A percentile compares a stretch with the other conserved stretches of the same genome.
Conservation (phyloP, 2,888 invertebrate genomes). For the Nomada fucata region DNA sequence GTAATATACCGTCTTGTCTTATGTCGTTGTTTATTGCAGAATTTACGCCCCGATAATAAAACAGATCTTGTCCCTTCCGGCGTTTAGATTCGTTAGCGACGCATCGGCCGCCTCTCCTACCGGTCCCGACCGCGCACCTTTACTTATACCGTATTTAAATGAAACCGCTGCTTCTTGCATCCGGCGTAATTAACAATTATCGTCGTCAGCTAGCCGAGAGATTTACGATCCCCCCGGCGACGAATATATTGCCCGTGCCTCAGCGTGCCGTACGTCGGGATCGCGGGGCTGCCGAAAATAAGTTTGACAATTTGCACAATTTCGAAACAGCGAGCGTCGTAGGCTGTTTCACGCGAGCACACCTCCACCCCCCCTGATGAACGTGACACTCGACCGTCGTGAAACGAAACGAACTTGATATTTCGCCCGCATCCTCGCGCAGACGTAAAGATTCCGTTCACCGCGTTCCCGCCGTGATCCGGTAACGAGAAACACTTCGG, state of each 20-base stretch:
- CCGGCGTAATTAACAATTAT: slow-evolving; percentile 56
- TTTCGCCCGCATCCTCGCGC: slow-evolving; percentile 76
- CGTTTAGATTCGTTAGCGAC: slow-evolving; percentile 60
- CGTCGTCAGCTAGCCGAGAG: slow-evolving; percentile 27
- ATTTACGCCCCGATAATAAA: slow-evolving; percentile 56
- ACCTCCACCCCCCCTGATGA: background rate
- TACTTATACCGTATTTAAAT: slow-evolving; percentile 39
- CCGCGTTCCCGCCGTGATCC: slow-evolving; percentile 52
- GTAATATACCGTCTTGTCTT: slow-evolving; percentile 46
- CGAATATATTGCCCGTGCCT: background rate
- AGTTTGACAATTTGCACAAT: slow-evolving; percentile 23
- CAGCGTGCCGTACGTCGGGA: background rate
- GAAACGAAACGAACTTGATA: slow-evolving; percentile 73
- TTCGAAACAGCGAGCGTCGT: background rate
- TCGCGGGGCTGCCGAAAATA: slow-evolving; percentile 9
- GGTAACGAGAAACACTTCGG: slow-evolving; percentile 54
- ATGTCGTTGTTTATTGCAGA: slow-evolving; percentile 52
- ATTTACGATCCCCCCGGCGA: slow-evolving; percentile 28
- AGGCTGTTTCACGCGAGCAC: background rate
- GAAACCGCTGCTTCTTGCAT: slow-evolving; percentile 48
- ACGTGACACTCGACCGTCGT: slow-evolving; percentile 31
- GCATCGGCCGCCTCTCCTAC: slow-evolving; percentile 5
- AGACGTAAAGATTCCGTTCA: slow-evolving; percentile 44
- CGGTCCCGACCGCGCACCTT: background rate
- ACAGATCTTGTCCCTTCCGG: slow-evolving; percentile 51